Evolutionary conservation across 2,113 vertebrate genomes (phyloP), one percentile per base, ranked within the genome.

Genomic region (Hippocampus mohnikei): DNA sequence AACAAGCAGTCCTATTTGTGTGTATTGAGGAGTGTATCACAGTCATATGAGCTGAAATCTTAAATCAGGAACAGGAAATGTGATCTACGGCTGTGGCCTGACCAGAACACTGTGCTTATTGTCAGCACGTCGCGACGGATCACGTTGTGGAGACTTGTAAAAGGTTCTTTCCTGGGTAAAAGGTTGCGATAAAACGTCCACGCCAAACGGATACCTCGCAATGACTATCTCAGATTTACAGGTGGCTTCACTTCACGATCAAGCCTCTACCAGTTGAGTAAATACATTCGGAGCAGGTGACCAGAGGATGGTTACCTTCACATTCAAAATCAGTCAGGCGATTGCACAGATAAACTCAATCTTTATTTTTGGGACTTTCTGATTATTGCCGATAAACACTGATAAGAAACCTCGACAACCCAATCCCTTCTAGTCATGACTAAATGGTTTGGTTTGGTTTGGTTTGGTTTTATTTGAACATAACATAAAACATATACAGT

Each of bases 11-110:
- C 63, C 50, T 69, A 33, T 63, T 75, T 74, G 66, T 75, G 48
- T 37, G 61, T 85, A 80, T 82, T 44, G 69, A 77, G 68, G 73
- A 75, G 77, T 81, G 78, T 85, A 85, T 87, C 85, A 83, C 68
- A 82, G 89, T 89, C 88, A 89, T 88, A 81, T 87, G 86, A 87
- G 84, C 69, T 87, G 84, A 50, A 50, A 87, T 88, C 84, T 89
- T 83, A 90, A 89, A 88, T 85, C 88, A 88, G 88, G 85, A 91
- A 90, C 72, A 89, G 88, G 90, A 89, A 90, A 87, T 85, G 81
- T 88, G 88, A 91, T 90, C 85, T 80, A 55, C 81, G 56, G 76
- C 78, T 81, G 80, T 73, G 80, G 82, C 71, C 18, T 4, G 67
- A 78, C 70, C 83, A 83, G 77, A 88, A 91, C 90, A 91, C 81